A percentile compares a stretch with the other conserved stretches of the same genome.
Conservation (phyloP, 2,888 invertebrate species). For the Cantharis rufa region DNA sequence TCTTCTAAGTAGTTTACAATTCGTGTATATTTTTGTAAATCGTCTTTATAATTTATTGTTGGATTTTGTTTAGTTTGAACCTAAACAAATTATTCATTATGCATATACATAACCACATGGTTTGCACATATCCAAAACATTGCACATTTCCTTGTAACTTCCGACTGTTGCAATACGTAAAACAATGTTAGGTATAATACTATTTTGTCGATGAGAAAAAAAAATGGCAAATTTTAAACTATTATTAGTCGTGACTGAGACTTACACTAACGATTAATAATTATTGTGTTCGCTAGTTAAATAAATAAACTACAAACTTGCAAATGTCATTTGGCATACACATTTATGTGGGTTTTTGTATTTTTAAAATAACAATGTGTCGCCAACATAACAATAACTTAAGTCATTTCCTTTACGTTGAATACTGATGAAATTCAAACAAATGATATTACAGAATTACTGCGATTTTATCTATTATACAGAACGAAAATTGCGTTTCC, state of each 20-base stretch:
- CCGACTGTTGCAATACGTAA: neutral
- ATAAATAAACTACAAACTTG: neutral
- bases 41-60: neutral
- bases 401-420: neutral
- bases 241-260: neutral
- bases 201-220: neutral
- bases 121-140: neutral
- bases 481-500: neutral
- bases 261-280: neutral
- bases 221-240: neutral
- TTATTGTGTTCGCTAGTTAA: neutral
- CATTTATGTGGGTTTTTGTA: neutral
- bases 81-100: neutral
- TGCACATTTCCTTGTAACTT: neutral
- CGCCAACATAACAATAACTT: neutral
- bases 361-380: conserved; percentile 1
- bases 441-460: neutral
- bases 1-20: neutral
- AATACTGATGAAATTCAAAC: neutral
- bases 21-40: neutral
- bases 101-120: neutral
- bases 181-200: neutral
- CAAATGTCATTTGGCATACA: neutral
- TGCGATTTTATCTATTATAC: neutral
- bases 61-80: neutral